Percentiles rank a stretch among this genome's conserved stretches.
Conservation (phyloP, 2,888 invertebrate species). For the Criorhina ranunculi region DNA sequence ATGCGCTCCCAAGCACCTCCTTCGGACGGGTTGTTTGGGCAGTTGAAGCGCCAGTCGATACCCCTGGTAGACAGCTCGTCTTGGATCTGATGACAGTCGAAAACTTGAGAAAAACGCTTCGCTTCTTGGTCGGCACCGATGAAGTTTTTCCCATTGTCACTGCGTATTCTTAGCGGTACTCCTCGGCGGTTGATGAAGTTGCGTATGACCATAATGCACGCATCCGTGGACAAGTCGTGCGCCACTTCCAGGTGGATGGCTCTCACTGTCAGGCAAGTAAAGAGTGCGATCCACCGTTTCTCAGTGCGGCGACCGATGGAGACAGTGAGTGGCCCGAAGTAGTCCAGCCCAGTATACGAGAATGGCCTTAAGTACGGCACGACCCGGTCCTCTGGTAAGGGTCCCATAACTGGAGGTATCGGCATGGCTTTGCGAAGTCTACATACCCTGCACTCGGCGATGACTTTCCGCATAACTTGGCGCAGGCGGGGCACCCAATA, state of each 20-base stretch:
- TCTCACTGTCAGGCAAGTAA: constrained; percentile 39
- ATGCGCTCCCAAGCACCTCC: constrained; percentile 77
- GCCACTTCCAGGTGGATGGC: constrained; percentile 46
- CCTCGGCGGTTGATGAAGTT: constrained; percentile 27
- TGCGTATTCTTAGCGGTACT: constrained; percentile 39
- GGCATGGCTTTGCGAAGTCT: constrained; percentile 44
- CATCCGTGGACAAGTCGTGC: constrained; percentile 34
- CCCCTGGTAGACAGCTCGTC: constrained; percentile 34
- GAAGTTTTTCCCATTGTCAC: constrained; percentile 66
- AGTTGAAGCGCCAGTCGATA: constrained; percentile 36
- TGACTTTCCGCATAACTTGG: constrained; percentile 31
- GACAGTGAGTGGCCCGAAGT: constrained; percentile 38
- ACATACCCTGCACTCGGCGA: constrained; percentile 48
- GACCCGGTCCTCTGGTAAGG: constrained; percentile 47
- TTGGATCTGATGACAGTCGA: constrained; percentile 32
- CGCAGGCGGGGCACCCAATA: constrained; percentile 29
- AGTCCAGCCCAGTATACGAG: constrained; percentile 50
- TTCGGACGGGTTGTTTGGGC: constrained; percentile 34
- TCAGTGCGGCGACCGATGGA: constrained; percentile 70
- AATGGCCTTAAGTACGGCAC: constrained; percentile 72
- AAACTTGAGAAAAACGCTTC: constrained; percentile 31
- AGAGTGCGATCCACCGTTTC: constrained; percentile 27
- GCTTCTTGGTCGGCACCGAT: constrained; percentile 48
- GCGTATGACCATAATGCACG: constrained; percentile 43
- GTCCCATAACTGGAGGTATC: constrained; percentile 70